phyloP scores from a whole-genome alignment of 2,797 vertebrate genomes.

The Lophura swinhoii region DNA sequence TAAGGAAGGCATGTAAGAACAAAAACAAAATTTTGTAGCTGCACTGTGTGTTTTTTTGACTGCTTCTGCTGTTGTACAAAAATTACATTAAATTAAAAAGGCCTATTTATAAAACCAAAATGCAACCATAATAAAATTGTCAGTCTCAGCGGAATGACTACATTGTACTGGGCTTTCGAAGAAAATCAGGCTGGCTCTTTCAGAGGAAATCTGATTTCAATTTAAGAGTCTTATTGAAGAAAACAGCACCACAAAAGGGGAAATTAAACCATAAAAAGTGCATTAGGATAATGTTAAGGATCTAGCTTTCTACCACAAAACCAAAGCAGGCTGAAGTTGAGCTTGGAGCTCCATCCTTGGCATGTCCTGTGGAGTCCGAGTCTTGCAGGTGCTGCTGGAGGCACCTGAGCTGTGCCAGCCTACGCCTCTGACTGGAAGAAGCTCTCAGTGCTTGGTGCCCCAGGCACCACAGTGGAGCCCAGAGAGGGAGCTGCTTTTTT shows the following conservation, averaged over 20 bases:
- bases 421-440: not conserved
- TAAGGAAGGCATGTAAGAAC: not conserved
- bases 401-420: not conserved
- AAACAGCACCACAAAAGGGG: slow-evolving; percentile 77
- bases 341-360: slow-evolving; percentile 36
- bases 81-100: slow-evolving; percentile 63
- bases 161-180: slow-evolving; percentile 63
- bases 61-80: slow-evolving; percentile 42
- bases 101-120: slow-evolving; percentile 72
- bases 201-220: slow-evolving; percentile 80
- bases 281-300: slow-evolving; percentile 78
- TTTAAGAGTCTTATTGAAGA: slow-evolving; percentile 76
- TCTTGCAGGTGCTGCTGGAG: slow-evolving; percentile 28
- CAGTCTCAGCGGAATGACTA: slow-evolving; percentile 64
- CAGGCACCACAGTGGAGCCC: not conserved
- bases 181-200: slow-evolving; percentile 76
- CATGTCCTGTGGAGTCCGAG: not conserved
- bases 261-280: slow-evolving; percentile 85
- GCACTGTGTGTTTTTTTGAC: slow-evolving; percentile 30
- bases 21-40: slow-evolving; percentile 48
- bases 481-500: not conserved
- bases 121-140: slow-evolving; percentile 51
- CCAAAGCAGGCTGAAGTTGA: slow-evolving; percentile 65
- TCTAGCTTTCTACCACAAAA: slow-evolving; percentile 71
- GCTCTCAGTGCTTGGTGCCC: not conserved